Evolutionary conservation across 2,888 invertebrate species (phyloP), one percentile per base, ranked within the genome.

Genomic region (Harpalus rufipes): DNA sequence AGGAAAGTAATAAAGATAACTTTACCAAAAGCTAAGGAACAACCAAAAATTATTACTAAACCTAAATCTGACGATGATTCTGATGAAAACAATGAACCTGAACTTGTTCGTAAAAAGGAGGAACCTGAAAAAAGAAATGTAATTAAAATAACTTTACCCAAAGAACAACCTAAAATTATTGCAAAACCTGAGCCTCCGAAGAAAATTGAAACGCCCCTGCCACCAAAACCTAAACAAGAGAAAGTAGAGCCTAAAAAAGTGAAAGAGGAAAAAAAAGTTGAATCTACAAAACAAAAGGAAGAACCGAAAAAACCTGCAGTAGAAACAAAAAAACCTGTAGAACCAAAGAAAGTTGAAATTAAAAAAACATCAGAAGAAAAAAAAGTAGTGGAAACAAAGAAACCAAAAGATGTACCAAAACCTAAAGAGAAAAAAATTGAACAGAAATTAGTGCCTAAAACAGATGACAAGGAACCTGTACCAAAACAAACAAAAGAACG

Each of bases 241-340:
- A 61, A 85, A 72, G 39, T 82, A 44, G 78, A 80, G 65, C 16
- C 80, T 59, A 86, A 86, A 65, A 86, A 86, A 81, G 87, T 88
- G 65, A 89, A 86, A 79, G 44, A 84, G 81, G 74, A 89, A 86
- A 89, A 88, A n/a, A 88, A 89, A 84, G 88, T 88, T 81, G 87
- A 89, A 86, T 32, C 86, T 82, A 18, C 10, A 56, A 86, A 63
- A 74, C 41, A 51, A 65, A 65, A 80, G 83, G 63, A 85, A 74
- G 59, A 14, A 87, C 86, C 25, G 56, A 83, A 85, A 76, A 76
- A 76, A 51, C 65, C 76, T 25, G 44, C 12, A 12, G 44, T 51
- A 12, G 18, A 82, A 85, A 8, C 51, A 25, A 41, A 12, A 76
- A 81, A 78, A 78, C 6, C 18, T 82, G 84, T 16, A 68, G 68